Percentiles rank a stretch among this genome's conserved stretches.
These are phyloP conservation scores for Listronotus oregonensis DNA, from an alignment of 1,140 invertebrate genomes.

Conservation along the genomic window DNA sequence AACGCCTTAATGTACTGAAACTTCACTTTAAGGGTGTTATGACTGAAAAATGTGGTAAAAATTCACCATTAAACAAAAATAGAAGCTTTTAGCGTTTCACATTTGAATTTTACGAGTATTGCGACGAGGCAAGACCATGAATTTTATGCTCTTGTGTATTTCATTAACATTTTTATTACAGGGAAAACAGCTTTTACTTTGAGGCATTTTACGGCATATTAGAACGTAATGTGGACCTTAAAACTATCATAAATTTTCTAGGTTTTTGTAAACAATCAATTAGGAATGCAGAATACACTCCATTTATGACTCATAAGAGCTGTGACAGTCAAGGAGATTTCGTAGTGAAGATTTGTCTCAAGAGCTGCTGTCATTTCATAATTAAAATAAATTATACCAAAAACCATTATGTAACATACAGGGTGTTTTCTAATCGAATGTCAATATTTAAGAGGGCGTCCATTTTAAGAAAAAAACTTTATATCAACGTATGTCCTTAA, in stretches of 20 bases:
- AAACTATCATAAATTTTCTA: too few species aligned
- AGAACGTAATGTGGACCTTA: too few species aligned
- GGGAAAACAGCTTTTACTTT: conserved; percentile 2
- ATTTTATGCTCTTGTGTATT: conserved; percentile 24
- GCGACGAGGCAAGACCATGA: conserved; percentile 17
- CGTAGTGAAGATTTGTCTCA: too few species aligned
- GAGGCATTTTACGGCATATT: neutral
- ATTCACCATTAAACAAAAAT: conserved; percentile 32
- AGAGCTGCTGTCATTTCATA: too few species aligned
- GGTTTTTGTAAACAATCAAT: conserved; percentile 1
- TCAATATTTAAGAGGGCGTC: too few species aligned
- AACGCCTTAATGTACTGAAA: conserved; percentile 21
- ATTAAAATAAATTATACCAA: too few species aligned
- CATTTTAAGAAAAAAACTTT: too few species aligned
- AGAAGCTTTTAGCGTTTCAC: conserved; percentile 19
- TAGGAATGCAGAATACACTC: neutral
- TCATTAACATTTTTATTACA: conserved; percentile 31
- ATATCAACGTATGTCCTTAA: too few species aligned
- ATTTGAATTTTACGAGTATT: conserved; percentile 23
- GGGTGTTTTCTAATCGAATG: too few species aligned
- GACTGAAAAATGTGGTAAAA: conserved; percentile 22
- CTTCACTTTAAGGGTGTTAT: conserved; percentile 16
- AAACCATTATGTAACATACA: too few species aligned
- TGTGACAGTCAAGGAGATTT: too few species aligned
- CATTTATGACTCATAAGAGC: neutral